These are phyloP conservation scores for Drosophila pseudoobscura DNA, from an alignment of 1,140 invertebrate species.

Conservation along the genomic window DNA sequence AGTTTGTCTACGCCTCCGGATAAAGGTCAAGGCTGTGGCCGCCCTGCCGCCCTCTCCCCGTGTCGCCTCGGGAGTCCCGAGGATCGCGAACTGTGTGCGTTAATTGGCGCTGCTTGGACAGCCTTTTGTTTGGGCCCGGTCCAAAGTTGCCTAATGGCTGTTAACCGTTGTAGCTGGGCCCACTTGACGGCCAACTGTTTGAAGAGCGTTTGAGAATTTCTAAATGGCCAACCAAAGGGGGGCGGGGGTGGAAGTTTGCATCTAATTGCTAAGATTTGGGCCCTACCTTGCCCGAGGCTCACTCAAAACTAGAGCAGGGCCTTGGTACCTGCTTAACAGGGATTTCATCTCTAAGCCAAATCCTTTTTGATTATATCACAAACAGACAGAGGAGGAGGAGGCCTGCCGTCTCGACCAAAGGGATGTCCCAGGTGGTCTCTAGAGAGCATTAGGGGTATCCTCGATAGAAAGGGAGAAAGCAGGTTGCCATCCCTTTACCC, in stretches of 20 bases:
- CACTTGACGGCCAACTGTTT: slow-evolving; percentile 50
- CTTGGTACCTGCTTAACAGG: slow-evolving; percentile 17
- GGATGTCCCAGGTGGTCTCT: too few species aligned
- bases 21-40: slow-evolving; percentile 74
- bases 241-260: background rate
- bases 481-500: too few species aligned
- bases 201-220: slow-evolving; percentile 73
- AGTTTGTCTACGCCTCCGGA: slow-evolving; percentile 55
- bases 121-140: slow-evolving; percentile 65
- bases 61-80: slow-evolving; percentile 2
- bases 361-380: background rate
- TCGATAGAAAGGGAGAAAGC: too few species aligned
- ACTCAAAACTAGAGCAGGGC: slow-evolving; percentile 23
- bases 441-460: too few species aligned
- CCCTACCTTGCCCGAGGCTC: slow-evolving; percentile 27
- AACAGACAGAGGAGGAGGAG: too few species aligned
- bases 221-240: slow-evolving; percentile 10
- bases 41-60: slow-evolving; percentile 8
- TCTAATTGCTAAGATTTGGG: slow-evolving; percentile 56
- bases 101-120: slow-evolving; percentile 59
- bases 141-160: slow-evolving; percentile 65
- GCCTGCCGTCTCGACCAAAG: too few species aligned
- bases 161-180: slow-evolving; percentile 42
- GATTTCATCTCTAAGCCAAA: slow-evolving; percentile 5
- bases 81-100: slow-evolving; percentile 32